Percentiles rank a stretch among this genome's conserved stretches.
These are phyloP conservation scores for Tridacna crocea DNA, from an alignment of 2,888 invertebrate genomes.

Conservation along the genomic window DNA sequence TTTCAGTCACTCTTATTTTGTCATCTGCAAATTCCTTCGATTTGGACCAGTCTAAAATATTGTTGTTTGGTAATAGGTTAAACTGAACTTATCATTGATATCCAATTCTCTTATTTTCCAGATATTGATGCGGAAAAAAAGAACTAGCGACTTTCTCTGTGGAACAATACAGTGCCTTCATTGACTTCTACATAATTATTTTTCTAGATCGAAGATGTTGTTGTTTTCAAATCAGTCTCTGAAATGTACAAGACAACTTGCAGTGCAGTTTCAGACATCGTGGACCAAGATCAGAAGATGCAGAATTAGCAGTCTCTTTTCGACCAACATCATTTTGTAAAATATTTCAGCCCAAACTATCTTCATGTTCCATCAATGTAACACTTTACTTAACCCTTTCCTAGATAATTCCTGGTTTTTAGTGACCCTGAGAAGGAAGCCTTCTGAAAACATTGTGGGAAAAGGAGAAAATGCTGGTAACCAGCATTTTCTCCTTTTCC, in stretches of 20 bases:
- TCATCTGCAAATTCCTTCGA: background rate
- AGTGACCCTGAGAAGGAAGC: background rate
- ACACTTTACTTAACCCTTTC: background rate
- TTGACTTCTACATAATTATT: background rate
- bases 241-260: background rate
- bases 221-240: background rate
- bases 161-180: background rate
- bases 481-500: background rate
- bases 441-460: too few relatives aligned
- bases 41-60: too few relatives aligned
- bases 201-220: conserved; percentile 6
- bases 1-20: background rate
- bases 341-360: background rate
- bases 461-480: background rate
- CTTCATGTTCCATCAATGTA: background rate
- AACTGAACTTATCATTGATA: background rate
- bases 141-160: background rate
- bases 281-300: background rate
- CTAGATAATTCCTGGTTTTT: background rate
- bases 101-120: background rate
- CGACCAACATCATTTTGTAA: background rate
- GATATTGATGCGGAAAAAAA: conserved; percentile 18
- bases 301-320: background rate
- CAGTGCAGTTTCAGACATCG: background rate
- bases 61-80: too few relatives aligned